Evolutionary conservation across 2,113 vertebrate genomes (phyloP), one percentile per base, ranked within the genome.

Genomic region (Halcyon malimbica): DNA sequence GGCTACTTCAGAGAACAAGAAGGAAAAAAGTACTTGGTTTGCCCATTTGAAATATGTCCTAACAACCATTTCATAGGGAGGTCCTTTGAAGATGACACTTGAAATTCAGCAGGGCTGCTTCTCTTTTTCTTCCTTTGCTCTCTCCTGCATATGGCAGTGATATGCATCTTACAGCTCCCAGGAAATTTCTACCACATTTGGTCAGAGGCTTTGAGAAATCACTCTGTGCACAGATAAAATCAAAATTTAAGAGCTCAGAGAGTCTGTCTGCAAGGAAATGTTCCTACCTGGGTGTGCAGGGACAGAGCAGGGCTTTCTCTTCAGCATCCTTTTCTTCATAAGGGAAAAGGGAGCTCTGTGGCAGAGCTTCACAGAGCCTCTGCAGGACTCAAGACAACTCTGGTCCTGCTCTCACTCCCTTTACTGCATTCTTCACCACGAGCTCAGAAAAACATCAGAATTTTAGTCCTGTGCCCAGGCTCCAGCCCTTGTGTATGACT

Each of bases 111-210:
- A 86, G 51, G 35, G 21, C 23, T 63, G 16, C 37, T 93, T 81
- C 31, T 4, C 6, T 83, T 82, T 69, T 67, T 35, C 42, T 65
- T 53, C 16, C 21, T 81, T 83, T 67, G 9, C n/a, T 93, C 39
- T 74, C 31, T 84, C 19, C 42, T 70, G 50, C 64, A 25, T 37
- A 37, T 37, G 37, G 24, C 50, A 88, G n/a, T 24, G 71, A 77
- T 46, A 42, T 2, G 15, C 29, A 74, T 68, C 78, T 81, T 77
- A 29, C 5, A 81, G 51, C 29, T 81, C 65, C 82, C 68, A 53
- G 48, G 48, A 94, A 89, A 92, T 71, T 83, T 93, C 60, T 74
- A 31, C 59, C 29, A 67, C 46, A 19, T 92, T 94, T 89, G n/a
- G 46, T n/a, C 60, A 85, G 23, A 83, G 42, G 24, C 29, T 74